Evolutionary conservation across 2,113 vertebrate genomes (phyloP).

Genomic region (Hystrix cristata): DNA sequence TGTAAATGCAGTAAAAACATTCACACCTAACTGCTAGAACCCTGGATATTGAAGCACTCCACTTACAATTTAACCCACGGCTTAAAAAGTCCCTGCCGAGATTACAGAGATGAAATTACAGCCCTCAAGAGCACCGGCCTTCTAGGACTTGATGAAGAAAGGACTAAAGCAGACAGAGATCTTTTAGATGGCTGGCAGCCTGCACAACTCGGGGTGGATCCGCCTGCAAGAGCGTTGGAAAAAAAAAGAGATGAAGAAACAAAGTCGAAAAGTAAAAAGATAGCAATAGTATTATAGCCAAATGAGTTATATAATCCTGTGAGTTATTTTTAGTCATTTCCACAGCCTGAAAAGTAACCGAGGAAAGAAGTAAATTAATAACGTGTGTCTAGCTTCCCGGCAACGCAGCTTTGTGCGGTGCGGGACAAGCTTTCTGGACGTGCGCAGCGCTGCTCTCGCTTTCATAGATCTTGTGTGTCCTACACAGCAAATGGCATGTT

Average conservation of each 20-base stretch:
- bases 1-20: slow-evolving; percentile 47
- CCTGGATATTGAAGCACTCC: background rate
- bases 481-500: accelerated
- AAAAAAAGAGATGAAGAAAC: background rate
- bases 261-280: background rate
- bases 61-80: slow-evolving; percentile 20
- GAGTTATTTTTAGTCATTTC: slow-evolving; percentile 62
- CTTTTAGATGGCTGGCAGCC: background rate
- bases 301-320: slow-evolving; percentile 58
- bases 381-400: background rate
- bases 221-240: accelerated
- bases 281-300: background rate
- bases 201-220: accelerated
- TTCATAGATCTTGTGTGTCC: accelerated
- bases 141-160: background rate
- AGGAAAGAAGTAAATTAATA: background rate
- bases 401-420: background rate
- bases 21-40: background rate
- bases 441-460: background rate
- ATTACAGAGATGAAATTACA: background rate
- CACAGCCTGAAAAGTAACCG: background rate
- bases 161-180: background rate
- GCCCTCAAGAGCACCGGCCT: background rate
- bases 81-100: background rate
- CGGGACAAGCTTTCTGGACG: background rate